phyloP scores from a whole-genome alignment of 2,888 invertebrate species.

The Zygogramma bicolorata region DNA sequence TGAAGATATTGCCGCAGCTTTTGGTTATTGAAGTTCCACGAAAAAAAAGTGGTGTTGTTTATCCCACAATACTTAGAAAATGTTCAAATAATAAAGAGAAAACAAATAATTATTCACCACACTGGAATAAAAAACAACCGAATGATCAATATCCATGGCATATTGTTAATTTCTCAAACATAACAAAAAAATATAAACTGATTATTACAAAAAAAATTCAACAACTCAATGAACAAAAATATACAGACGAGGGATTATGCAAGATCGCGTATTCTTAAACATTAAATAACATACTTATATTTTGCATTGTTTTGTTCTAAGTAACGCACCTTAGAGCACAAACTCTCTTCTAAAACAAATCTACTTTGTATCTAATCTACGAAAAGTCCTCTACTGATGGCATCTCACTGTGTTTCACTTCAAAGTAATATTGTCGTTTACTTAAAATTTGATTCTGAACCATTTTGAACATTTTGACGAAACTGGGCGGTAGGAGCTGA shows the following conservation, averaged over 20 bases:
- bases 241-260: slow-evolving; percentile 28
- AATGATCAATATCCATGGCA: neutral
- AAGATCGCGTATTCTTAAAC: slow-evolving; percentile 50
- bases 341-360: slow-evolving; percentile 42
- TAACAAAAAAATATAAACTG: neutral
- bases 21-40: too few relatives aligned
- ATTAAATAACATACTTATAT: slow-evolving; percentile 58
- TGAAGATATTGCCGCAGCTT: neutral
- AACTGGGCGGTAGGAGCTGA: neutral
- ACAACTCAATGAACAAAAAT: slow-evolving; percentile 33
- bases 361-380: slow-evolving; percentile 45
- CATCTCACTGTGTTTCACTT: slow-evolving; percentile 47
- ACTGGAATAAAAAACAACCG: neutral
- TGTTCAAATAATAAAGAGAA: too few relatives aligned
- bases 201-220: slow-evolving; percentile 9
- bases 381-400: slow-evolving; percentile 41
- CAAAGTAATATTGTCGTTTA: slow-evolving; percentile 45
- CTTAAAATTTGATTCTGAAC: slow-evolving; percentile 11
- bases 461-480: too few relatives aligned
- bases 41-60: too few relatives aligned
- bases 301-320: slow-evolving; percentile 42
- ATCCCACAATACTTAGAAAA: too few relatives aligned
- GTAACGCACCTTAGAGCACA: slow-evolving; percentile 39
- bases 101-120: neutral
- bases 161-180: neutral